Base-by-base conservation (phyloP, 2,797 vertebrate genomes). In the Sparidentex hasta region DNA sequence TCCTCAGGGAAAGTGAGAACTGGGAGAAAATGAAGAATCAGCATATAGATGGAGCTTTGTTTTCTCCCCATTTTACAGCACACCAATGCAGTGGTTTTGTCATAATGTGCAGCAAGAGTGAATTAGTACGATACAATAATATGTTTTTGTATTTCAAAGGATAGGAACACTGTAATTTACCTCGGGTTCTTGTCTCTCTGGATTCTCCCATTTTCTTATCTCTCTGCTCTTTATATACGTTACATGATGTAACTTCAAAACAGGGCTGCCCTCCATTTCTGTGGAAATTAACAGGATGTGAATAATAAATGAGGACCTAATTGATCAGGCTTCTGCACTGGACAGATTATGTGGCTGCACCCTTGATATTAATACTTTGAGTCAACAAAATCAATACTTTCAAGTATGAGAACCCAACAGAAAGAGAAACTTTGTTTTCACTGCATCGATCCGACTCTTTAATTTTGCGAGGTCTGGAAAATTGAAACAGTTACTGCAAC, bases 271-370 rank as follows among this genome's bases (percentile, higher is more conserved):
- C 67, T 84, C 68, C 41, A 74, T 64, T 64, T 72, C 65, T 48
- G 56, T 74, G 68, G 59, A 82, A 86, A 86, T 90, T 70, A 90
- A 78, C 74, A 83, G 71, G 43, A 83, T 78, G 77, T 93, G 84
- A 93, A 93, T 91, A 84, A 92, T 92, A 85, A 81, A 93, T 93
- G 87, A 90, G 80, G 74, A 71, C 71, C 84, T 90, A 90, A 93
- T 93, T 92, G 90, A 93, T 94, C 80, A 83, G 71, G 71, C 52
- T 62, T 82, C 58, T 83, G 71, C 65, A 43, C 76, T 71, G 74
- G 59, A 78, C 71, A 84, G 81, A 92, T 88, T 88, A 83, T 80
- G 59, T 91, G 71, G 78, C 87, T 62, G 64, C 13, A 56, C 65
- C 81, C 74, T 81, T 87, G 89, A 82, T 91, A 89, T 87, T 90